phyloP scores from a whole-genome alignment of 2,797 vertebrate species.

The Tarsius wallacei region DNA sequence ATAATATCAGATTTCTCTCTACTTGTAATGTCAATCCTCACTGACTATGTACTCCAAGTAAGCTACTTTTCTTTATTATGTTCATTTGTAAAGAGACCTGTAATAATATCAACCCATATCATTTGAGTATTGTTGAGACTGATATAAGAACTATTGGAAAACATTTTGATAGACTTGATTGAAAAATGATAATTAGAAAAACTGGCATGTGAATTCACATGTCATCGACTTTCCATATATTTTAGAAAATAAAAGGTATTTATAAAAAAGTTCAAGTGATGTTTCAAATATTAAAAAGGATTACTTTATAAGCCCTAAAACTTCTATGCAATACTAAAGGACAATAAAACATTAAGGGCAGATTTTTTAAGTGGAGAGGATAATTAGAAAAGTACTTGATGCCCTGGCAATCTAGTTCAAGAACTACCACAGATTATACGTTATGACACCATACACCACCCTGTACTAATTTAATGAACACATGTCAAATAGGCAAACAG shows the following conservation, averaged over 20 bases:
- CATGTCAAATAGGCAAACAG: neutral
- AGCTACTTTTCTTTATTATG: neutral
- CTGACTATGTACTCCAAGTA: neutral
- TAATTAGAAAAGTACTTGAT: neutral
- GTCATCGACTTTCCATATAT: neutral
- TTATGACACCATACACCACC: neutral
- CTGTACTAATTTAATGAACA: neutral
- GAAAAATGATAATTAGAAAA: constrained; percentile 4
- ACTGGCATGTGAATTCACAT: neutral
- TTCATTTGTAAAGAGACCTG: neutral
- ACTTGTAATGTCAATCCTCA: neutral
- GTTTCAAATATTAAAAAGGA: neutral
- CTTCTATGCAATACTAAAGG: neutral
- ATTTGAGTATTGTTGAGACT: neutral
- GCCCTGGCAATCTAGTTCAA: neutral
- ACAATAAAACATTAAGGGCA: neutral
- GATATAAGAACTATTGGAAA: neutral
- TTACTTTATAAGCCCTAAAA: neutral
- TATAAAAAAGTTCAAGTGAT: neutral
- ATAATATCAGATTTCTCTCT: neutral
- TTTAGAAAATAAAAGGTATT: neutral
- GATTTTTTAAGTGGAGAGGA: neutral
- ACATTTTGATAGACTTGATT: neutral
- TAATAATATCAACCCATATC: neutral
- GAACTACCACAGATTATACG: neutral